Evolutionary conservation across 2,888 invertebrate species (phyloP).

Genomic region (Eupithecia pulchellata): DNA sequence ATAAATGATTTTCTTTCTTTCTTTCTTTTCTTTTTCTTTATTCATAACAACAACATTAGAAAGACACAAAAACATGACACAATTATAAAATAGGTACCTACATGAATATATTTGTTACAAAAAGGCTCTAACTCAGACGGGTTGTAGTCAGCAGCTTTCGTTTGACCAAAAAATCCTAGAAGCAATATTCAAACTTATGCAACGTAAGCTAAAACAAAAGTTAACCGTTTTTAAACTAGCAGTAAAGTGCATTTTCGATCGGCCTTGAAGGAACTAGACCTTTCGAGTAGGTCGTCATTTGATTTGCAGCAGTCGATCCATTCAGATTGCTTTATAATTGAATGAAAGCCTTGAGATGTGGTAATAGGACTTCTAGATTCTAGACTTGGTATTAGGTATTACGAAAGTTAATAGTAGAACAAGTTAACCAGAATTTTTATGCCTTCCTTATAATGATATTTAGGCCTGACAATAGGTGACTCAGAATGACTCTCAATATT

Average conservation of each 20-base stretch:
- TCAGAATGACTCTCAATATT: too few relatives aligned
- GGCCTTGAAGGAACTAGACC: conserved; percentile 4
- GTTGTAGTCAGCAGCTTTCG: too few relatives aligned
- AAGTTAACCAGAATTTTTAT: neutral
- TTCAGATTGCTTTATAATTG: conserved; percentile 48
- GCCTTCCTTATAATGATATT: neutral
- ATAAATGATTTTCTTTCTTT: too few relatives aligned
- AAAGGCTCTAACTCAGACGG: too few relatives aligned
- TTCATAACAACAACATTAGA: too few relatives aligned
- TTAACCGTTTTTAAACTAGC: neutral
- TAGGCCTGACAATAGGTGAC: too few relatives aligned
- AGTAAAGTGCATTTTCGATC: neutral
- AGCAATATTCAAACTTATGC: neutral
- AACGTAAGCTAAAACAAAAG: neutral
- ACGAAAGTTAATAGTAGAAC: neutral
- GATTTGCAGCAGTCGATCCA: conserved; percentile 31
- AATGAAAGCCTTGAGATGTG: conserved; percentile 40
- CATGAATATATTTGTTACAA: too few relatives aligned
- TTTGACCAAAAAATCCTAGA: too few relatives aligned
- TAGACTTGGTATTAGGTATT: conserved; percentile 4
- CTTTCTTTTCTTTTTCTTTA: too few relatives aligned
- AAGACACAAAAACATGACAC: too few relatives aligned
- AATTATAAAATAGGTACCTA: too few relatives aligned
- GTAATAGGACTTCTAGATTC: conserved; percentile 34
- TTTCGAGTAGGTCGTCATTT: conserved; percentile 20